These are phyloP conservation scores for Trypoxylus dichotomus DNA, from an alignment of 1,140 invertebrate species.

Conservation along the genomic window DNA sequence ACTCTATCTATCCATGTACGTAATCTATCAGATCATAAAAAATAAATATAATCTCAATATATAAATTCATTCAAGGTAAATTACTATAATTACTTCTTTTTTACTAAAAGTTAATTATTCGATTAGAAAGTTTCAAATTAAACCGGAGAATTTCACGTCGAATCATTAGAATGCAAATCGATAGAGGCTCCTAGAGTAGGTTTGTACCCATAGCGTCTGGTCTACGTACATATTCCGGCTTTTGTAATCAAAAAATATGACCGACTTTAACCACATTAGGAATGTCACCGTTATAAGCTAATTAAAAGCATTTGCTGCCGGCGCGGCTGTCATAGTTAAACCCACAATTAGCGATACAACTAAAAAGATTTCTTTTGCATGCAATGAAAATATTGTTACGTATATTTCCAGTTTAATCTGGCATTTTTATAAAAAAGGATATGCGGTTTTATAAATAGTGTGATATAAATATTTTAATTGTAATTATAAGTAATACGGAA, in stretches of 20 bases:
- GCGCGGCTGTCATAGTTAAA: neutral
- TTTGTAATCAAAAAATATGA: slow-evolving; percentile 13
- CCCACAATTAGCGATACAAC: neutral
- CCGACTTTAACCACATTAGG: slow-evolving; percentile 12
- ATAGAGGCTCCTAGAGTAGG: neutral
- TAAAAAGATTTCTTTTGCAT: neutral
- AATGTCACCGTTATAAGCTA: slow-evolving; percentile 12
- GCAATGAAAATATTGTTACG: too few species aligned
- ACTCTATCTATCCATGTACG: neutral
- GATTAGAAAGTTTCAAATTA: slow-evolving; percentile 11
- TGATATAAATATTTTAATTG: too few species aligned
- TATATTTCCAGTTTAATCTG: too few species aligned
- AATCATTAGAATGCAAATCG: slow-evolving; percentile 10
- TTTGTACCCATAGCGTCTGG: neutral
- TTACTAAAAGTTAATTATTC: slow-evolving; percentile 5
- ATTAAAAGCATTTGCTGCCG: neutral
- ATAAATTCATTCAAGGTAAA: slow-evolving; percentile 1
- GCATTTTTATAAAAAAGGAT: too few species aligned
- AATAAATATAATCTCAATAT: neutral
- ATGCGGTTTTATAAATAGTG: too few species aligned
- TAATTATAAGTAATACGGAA: too few species aligned
- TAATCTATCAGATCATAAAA: neutral
- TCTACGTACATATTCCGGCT: neutral
- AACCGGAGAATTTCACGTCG: neutral
- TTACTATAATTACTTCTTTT: neutral